phyloP scores from a whole-genome alignment of 2,888 invertebrate species.

The Patella depressa region DNA sequence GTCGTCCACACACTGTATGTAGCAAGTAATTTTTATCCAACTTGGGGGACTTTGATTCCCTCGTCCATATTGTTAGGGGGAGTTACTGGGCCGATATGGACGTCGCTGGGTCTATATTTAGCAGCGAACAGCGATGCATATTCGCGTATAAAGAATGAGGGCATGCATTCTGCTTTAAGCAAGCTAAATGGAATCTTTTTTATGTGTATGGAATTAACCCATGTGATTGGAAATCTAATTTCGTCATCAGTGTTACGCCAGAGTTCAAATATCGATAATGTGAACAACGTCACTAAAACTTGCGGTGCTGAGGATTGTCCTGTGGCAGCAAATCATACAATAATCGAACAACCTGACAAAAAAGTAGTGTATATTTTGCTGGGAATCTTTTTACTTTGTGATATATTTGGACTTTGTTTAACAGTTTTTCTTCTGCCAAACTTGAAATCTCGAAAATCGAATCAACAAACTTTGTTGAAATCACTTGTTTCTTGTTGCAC shows the following conservation, averaged over 20 bases:
- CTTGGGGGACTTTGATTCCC: constrained; percentile 52
- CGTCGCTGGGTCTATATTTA: constrained; percentile 59
- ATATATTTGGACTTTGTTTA: constrained; percentile 48
- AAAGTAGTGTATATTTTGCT: constrained; percentile 51
- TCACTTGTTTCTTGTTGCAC: constrained; percentile 41
- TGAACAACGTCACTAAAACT: constrained; percentile 32
- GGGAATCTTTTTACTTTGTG: constrained; percentile 49
- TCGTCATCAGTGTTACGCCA: constrained; percentile 56
- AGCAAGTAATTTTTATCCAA: constrained; percentile 57
- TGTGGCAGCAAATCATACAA: constrained; percentile 32
- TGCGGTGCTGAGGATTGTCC: constrained; percentile 54
- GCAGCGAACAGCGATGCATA: constrained; percentile 50
- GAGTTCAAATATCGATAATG: constrained; percentile 28
- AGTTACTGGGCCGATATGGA: constrained; percentile 61
- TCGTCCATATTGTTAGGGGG: constrained; percentile 57
- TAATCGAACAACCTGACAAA: constrained; percentile 39
- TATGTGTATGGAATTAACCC: constrained; percentile 52
- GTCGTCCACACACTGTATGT: constrained; percentile 53
- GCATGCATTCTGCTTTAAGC: constrained; percentile 46
- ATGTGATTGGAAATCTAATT: constrained; percentile 58
- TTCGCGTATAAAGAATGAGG: constrained; percentile 39
- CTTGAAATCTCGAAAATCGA: constrained; percentile 23
- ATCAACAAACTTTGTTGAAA: constrained; percentile 25
- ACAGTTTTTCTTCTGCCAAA: constrained; percentile 46
- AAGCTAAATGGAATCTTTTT: constrained; percentile 61